phyloP scores from a whole-genome alignment of 2,888 invertebrate species.

The Oeneis ivallda region DNA sequence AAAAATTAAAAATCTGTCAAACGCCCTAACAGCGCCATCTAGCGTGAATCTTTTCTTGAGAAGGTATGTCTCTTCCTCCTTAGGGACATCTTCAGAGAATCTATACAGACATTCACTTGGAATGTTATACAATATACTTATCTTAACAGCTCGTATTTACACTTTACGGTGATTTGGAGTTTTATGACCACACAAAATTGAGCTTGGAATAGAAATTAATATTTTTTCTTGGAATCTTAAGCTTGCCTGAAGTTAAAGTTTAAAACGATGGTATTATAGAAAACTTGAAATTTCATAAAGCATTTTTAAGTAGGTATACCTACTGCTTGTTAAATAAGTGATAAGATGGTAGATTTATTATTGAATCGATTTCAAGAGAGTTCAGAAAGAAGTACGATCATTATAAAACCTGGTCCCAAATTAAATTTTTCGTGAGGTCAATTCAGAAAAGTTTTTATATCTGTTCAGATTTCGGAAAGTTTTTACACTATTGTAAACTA shows the following conservation, averaged over 20 bases:
- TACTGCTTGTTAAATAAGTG: too few species aligned
- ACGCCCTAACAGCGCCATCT: too few species aligned
- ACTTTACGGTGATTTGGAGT: slow-evolving; percentile 11
- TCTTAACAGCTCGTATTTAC: slow-evolving; percentile 24
- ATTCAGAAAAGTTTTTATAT: background rate
- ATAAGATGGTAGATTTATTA: too few species aligned
- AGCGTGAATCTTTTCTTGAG: too few species aligned
- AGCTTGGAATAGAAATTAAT: slow-evolving; percentile 13
- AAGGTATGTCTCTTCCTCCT: too few species aligned
- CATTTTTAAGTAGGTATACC: too few species aligned
- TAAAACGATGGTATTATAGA: background rate
- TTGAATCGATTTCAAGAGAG: too few species aligned
- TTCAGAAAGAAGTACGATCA: too few species aligned
- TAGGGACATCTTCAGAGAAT: slow-evolving; percentile 45
- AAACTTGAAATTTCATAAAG: background rate
- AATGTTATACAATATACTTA: slow-evolving; percentile 25
- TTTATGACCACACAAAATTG: slow-evolving; percentile 18
- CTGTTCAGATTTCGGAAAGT: background rate
- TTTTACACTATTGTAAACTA: too few species aligned
- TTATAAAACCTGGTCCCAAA: background rate
- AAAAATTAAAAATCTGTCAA: too few species aligned
- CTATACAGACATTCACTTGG: slow-evolving; percentile 23
- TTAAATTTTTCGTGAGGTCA: background rate
- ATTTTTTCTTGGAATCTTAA: slow-evolving; percentile 1
- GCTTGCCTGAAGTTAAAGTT: background rate